phyloP scores from a whole-genome alignment of 2,888 invertebrate species.

The Pandemis cinnamomeana region DNA sequence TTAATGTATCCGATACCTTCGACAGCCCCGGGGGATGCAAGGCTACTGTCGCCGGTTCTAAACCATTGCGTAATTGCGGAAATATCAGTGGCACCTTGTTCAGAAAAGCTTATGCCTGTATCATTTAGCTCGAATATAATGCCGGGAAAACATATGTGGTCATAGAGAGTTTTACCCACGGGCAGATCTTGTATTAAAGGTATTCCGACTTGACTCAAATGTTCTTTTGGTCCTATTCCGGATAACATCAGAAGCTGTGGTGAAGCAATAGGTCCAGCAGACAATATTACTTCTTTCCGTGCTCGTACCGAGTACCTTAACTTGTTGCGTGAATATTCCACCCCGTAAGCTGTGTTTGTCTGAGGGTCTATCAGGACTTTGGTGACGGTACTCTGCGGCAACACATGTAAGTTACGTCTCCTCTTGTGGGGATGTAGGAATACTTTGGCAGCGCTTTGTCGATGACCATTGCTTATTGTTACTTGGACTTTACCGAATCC shows the following conservation, averaged over 20 bases:
- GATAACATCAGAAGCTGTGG: constrained; percentile 96
- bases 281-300: constrained; percentile 92
- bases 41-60: constrained; percentile 70
- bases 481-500: constrained; percentile 88
- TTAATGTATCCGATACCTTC: constrained; percentile 88
- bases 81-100: constrained; percentile 55
- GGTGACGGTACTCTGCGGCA: constrained; percentile 86
- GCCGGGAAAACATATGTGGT: constrained; percentile 85
- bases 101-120: constrained; percentile 66
- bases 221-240: constrained; percentile 85
- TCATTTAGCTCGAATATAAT: constrained; percentile 71
- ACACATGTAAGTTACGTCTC: constrained; percentile 87
- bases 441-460: constrained; percentile 87
- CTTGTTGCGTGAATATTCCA: constrained; percentile 86
- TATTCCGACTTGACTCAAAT: constrained; percentile 82
- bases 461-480: constrained; percentile 83
- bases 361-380: constrained; percentile 86
- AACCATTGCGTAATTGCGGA: constrained; percentile 61
- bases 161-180: constrained; percentile 87
- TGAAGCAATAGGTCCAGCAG: constrained; percentile 94
- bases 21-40: constrained; percentile 86
- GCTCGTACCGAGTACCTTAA: constrained; percentile 81
- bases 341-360: constrained; percentile 87
- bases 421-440: constrained; percentile 85
- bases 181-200: constrained; percentile 86